These are phyloP conservation scores for Telmatochromis sp. DNA, from an alignment of 2,113 vertebrate species.

Conservation along the genomic window DNA sequence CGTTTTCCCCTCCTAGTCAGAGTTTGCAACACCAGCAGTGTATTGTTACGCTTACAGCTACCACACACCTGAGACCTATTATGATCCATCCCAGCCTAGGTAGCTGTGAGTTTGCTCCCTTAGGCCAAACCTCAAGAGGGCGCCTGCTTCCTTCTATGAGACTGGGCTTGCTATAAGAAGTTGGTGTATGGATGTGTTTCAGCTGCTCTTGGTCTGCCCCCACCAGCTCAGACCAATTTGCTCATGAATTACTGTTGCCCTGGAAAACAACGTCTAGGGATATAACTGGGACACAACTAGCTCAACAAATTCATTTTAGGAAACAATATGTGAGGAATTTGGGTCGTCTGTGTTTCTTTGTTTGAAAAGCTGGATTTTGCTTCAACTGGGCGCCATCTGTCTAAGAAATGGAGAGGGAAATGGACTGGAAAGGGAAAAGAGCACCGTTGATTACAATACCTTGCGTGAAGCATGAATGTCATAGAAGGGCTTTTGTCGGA, in stretches of 20 bases:
- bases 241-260: background rate
- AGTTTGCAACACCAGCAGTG: background rate
- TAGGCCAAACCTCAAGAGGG: background rate
- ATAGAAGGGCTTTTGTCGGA: conserved; percentile 94
- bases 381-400: background rate
- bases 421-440: background rate
- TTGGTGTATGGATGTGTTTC: background rate
- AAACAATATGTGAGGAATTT: background rate
- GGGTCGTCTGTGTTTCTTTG: background rate
- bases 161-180: background rate
- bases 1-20: background rate
- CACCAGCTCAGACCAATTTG: background rate
- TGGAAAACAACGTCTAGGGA: background rate
- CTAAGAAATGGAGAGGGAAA: background rate
- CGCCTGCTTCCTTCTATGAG: background rate
- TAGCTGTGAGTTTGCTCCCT: background rate
- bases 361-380: background rate
- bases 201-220: background rate
- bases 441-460: conserved; percentile 65
- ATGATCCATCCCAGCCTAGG: background rate
- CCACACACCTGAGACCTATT: background rate
- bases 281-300: background rate
- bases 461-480: conserved; percentile 89
- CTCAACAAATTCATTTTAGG: background rate
- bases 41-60: background rate